phyloP scores from a whole-genome alignment of 2,113 vertebrate genomes.

The human region DNA sequence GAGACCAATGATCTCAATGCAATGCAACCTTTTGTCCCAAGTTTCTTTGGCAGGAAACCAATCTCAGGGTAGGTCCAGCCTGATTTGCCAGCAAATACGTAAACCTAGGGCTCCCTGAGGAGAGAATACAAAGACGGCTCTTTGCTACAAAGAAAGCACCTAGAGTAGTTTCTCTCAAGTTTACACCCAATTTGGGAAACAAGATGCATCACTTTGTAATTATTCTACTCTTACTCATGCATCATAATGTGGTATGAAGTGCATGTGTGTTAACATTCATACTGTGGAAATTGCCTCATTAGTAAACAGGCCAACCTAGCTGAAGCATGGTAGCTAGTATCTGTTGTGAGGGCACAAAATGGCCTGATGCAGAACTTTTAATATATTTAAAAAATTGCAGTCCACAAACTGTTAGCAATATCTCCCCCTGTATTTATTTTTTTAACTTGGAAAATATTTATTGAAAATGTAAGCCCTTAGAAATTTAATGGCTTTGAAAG shows the following conservation, averaged over 20 bases:
- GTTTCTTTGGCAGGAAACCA: background rate
- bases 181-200: background rate
- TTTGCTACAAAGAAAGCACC: no score
- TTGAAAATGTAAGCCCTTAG: background rate
- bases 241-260: background rate
- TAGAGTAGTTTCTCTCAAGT: background rate
- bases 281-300: background rate
- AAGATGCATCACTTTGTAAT: background rate
- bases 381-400: background rate
- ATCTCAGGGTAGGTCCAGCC: background rate
- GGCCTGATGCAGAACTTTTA: background rate
- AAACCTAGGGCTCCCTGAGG: background rate
- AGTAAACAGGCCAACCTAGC: background rate
- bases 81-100: background rate
- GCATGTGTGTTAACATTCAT: background rate
- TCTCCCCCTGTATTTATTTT: background rate
- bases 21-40: background rate
- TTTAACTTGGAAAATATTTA: background rate
- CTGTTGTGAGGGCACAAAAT: background rate
- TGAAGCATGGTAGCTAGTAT: background rate
- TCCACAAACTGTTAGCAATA: background rate
- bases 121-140: background rate
- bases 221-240: background rate
- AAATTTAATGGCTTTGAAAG: constrained; percentile 11
- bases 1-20: background rate